phyloP scores from a whole-genome alignment of 2,797 vertebrate species.

The Anniella stebbinsi region DNA sequence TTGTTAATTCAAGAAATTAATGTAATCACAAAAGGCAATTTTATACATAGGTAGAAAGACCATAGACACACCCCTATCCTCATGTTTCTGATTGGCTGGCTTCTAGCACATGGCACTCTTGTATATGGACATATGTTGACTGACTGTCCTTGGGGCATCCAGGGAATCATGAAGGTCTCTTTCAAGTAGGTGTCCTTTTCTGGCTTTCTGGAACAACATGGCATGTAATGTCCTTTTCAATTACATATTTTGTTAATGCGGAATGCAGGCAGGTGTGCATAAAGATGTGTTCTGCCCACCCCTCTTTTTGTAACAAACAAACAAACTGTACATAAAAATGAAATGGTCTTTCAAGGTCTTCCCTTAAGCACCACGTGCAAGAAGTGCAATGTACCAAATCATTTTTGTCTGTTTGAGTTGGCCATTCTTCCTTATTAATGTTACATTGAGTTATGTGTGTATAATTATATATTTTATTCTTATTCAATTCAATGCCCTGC shows the following conservation, averaged over 20 bases:
- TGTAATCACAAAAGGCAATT: constrained; percentile 3
- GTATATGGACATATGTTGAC: neutral
- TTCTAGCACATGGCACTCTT: neutral
- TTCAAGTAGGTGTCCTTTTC: neutral
- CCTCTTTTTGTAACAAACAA: constrained; percentile 41
- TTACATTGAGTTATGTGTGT: constrained; percentile 63
- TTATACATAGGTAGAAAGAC: neutral
- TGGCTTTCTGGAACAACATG: neutral
- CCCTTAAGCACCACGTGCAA: constrained; percentile 53
- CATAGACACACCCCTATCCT: neutral
- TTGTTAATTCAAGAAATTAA: constrained; percentile 40
- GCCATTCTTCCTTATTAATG: constrained; percentile 48
- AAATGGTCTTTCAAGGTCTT: constrained; percentile 53
- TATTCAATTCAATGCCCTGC: neutral
- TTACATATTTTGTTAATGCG: neutral
- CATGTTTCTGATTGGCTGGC: neutral
- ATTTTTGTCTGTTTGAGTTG: constrained; percentile 49
- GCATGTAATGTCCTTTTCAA: neutral
- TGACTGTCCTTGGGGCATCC: neutral
- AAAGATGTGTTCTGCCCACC: constrained; percentile 50
- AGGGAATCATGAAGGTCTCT: constrained; percentile 28
- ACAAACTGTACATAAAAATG: constrained; percentile 48
- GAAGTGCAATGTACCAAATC: constrained; percentile 20
- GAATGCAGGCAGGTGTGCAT: constrained; percentile 43
- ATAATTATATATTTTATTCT: neutral